Conservation (phyloP, 2,888 invertebrate species). For the Holacanthella duospinosa region DNA sequence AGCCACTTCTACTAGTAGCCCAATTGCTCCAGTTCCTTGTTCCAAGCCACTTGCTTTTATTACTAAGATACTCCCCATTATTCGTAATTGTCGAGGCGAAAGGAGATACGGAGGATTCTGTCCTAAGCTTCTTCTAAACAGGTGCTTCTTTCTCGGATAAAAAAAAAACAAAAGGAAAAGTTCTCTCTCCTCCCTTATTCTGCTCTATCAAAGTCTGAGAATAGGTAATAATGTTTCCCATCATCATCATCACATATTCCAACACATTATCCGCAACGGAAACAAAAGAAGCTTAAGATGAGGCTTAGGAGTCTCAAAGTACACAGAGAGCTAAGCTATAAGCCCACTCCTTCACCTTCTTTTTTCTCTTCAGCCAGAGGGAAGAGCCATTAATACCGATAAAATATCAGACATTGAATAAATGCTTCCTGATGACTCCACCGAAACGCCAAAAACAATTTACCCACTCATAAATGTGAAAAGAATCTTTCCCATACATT, state of each 20-base stretch:
- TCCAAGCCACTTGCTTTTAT: slow-evolving; percentile 32
- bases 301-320: too few species aligned
- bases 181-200: not conserved
- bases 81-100: slow-evolving; percentile 22
- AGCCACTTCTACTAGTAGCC: not conserved
- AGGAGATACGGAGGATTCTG: slow-evolving; percentile 22
- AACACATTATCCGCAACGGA: too few species aligned
- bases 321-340: too few species aligned
- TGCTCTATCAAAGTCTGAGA: not conserved
- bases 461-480: not conserved
- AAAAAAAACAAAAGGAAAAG: not conserved
- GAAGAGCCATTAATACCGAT: not conserved
- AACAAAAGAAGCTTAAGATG: not conserved
- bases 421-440: slow-evolving; percentile 5
- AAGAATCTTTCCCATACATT: not conserved
- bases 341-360: too few species aligned
- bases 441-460: not conserved
- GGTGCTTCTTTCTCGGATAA: too few species aligned
- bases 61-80: slow-evolving; percentile 24
- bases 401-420: slow-evolving; percentile 5
- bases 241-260: too few species aligned
- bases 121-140: slow-evolving; percentile 21
- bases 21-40: slow-evolving; percentile 18
- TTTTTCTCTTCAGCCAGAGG: not conserved
- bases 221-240: too few species aligned